phyloP scores from a whole-genome alignment of 2,797 vertebrate species.

The Trichosurus vulpecula region DNA sequence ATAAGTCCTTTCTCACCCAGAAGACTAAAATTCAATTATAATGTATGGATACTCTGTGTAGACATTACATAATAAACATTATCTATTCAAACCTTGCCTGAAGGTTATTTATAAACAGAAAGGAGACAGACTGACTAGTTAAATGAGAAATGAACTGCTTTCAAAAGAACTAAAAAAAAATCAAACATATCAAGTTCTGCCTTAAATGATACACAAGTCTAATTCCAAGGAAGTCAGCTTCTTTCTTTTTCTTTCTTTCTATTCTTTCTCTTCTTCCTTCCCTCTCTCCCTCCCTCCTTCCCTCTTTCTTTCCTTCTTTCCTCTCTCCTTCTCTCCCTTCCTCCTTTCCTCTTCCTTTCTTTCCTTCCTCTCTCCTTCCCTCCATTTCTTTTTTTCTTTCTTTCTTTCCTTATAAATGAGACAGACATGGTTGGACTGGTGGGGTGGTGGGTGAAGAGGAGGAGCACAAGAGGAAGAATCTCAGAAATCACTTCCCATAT shows the following conservation, averaged over 20 bases:
- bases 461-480: background rate
- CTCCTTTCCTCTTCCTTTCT: no score
- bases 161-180: background rate
- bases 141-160: background rate
- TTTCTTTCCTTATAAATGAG: background rate
- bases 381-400: no score
- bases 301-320: background rate
- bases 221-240: background rate
- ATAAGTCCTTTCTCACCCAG: background rate
- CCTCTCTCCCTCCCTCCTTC: no score
- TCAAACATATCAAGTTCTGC: background rate
- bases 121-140: background rate
- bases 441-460: no score
- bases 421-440: background rate
- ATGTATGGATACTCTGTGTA: accelerated
- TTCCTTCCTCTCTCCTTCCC: no score
- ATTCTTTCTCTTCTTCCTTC: no score
- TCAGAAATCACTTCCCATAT: background rate
- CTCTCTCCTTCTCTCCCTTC: background rate
- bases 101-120: background rate
- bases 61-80: background rate
- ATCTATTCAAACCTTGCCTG: background rate
- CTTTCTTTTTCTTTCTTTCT: background rate
- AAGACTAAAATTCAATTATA: background rate
- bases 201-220: background rate